Evolutionary conservation across 2,888 invertebrate genomes (phyloP), one percentile per base, ranked within the genome.

Genomic region (Venusia cambrica): DNA sequence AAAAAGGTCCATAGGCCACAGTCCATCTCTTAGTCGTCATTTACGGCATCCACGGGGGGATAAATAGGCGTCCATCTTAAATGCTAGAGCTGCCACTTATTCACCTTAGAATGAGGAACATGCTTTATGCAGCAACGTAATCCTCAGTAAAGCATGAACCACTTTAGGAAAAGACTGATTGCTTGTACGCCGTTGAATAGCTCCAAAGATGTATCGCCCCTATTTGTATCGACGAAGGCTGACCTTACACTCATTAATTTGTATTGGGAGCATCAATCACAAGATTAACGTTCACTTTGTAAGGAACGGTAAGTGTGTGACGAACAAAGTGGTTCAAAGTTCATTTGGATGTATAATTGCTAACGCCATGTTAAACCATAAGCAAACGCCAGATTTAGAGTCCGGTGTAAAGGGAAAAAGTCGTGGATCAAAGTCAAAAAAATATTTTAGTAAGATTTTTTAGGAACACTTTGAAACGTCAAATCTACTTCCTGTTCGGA

Each of bases 131-230:
- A 24, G 14, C 4, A 17, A 22, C 24, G 9, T 29, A 48, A 42
- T 49, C 24, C 31, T 11, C 29, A 19, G 24, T 29, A 36, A 29
- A 34, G 36, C 41, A 37, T 26, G 34, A 31, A 43, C 34, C 30
- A 43, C 31, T 34, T n/a, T 42, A 16, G 18, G n/a, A 17, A 27
- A 31, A 36, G 40, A 40, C 22, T 22, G 40, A 40, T 40, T 40
- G 32, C 40, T 31, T 27, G 27, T 35, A 31, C 40, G 40, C 16
- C 11, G 16, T 55, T 56, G 49, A 61, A 62, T 60, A 56, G 55
- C 48, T 45, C 35, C 48, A 51, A 62, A 63, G 62, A 63, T 50
- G 55, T 51, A 64, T 64, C 38, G 54, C 36, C 28, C 49, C 44
- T 56, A 60, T 62, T 62, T 57, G 57, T 52, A 55, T 57, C 48